phyloP scores from a whole-genome alignment of 2,888 invertebrate genomes.

The Zaprionus obscuricornis region DNA sequence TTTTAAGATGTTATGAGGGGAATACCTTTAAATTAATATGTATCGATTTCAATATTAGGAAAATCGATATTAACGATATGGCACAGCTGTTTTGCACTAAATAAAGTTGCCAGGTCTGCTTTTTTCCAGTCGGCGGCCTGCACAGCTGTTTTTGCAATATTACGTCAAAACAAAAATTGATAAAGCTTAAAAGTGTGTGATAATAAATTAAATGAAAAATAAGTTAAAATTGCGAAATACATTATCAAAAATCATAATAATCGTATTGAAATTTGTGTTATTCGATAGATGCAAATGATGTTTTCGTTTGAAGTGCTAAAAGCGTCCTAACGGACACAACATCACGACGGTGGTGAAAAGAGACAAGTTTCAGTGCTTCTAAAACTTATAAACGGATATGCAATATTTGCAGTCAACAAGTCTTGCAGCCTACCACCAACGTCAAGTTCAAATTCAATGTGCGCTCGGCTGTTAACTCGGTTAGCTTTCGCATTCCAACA shows the following conservation, averaged over 20 bases:
- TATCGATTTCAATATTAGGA: no score
- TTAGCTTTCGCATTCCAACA: slow-evolving; percentile 26
- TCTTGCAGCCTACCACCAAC: slow-evolving; percentile 12
- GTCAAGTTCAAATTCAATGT: slow-evolving; percentile 52
- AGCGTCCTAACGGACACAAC: slow-evolving; percentile 21
- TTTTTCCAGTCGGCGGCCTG: slow-evolving; percentile 18
- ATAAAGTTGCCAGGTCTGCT: slow-evolving; percentile 25
- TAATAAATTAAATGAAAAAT: slow-evolving; percentile 31
- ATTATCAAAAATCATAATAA: background rate
- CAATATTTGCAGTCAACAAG: slow-evolving; percentile 11
- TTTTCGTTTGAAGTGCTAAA: slow-evolving; percentile 25
- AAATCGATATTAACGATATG: no score
- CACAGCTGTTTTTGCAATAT: slow-evolving; percentile 62
- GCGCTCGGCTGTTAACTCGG: slow-evolving; percentile 21
- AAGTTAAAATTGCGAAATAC: slow-evolving; percentile 23
- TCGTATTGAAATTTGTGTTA: background rate
- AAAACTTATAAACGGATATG: slow-evolving; percentile 47
- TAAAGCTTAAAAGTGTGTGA: slow-evolving; percentile 30
- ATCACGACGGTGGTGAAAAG: slow-evolving; percentile 1
- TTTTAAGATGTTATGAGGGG: no score
- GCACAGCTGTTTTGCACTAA: slow-evolving; percentile 2
- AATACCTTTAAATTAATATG: no score
- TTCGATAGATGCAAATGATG: slow-evolving; percentile 1
- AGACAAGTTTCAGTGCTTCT: slow-evolving; percentile 12
- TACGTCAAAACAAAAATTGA: slow-evolving; percentile 67